Base-by-base conservation (phyloP, 2,888 invertebrate genomes). In the Ennomos erosarius region DNA sequence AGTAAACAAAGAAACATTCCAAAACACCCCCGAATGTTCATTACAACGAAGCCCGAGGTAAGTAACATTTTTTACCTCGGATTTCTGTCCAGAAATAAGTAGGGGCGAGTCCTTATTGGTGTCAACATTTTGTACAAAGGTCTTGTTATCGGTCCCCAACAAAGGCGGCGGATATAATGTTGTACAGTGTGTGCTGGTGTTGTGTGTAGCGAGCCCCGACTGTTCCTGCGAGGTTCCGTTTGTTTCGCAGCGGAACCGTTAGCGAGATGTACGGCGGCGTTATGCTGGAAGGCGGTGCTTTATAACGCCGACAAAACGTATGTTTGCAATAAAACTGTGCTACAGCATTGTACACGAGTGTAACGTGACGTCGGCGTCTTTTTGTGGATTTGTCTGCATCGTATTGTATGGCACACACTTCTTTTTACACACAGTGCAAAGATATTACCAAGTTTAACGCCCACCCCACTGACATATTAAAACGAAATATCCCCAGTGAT, bases 51-150 rank as follows among this genome's bases (percentile, higher is more conserved):
- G 16, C 43, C 48, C 34, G 36, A 33, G 48, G 26, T 47, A 35
- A 38, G 44, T 39, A 35, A 55, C 44, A 43, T 48, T 55, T 55
- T 54, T 16, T 42, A 50, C 44, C 49, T 48, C 55, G 55, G 55
- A 16, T 44, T 55, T 49, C 34, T 50, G 49, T 34, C 35, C 46
- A 60, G 38, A 60, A 55, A 60, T 55, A 58, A 60, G 57, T 42
- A 43, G 51, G 48, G 48, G n/a, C 40, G 42, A 50, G 43, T 26
- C 35, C 63, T 57, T 57, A 55, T 49, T 53, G 60, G 46, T 50
- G 52, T 48, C 53, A 60, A 45, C 60, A 48, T 58, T 49, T 53
- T 55, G 52, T 52, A 60, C 63, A 57, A 60, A 64, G 56, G 57
- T 50, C 52, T 52, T 51, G 55, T 55, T 55, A 52, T 59, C 65